Base-by-base conservation (phyloP, 2,797 vertebrate species). In the Hoplostethus mediterraneus region DNA sequence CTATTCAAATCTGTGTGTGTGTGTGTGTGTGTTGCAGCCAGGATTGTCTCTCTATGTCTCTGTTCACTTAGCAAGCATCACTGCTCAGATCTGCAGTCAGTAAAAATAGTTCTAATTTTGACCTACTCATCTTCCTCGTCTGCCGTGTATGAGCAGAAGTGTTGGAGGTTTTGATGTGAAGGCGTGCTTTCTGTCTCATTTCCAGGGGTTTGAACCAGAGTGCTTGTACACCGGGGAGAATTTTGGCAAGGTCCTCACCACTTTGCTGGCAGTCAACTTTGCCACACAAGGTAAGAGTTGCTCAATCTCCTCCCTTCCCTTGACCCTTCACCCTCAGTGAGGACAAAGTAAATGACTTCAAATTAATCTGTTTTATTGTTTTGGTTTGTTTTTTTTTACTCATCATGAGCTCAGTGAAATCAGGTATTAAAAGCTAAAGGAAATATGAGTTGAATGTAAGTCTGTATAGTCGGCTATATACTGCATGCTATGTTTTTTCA, bases 211-310 rank as follows among this genome's bases (percentile, higher is more conserved):
- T 94, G 97, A 99, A 85, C 95, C 96, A 1, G 94, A 95, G 80
- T 96, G 96, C 80, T 89, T 99, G 64, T 98, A 97, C 90, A 91
- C 93, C 4, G 97, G 97, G 21, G 95, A 95, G 84, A 96, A 96
- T 80, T 98, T 99, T 90, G 90, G 92, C 87, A 96, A 96, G 90
- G 95, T 99, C 56, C 88, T 99, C 86, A 95, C 88, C 67, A 97
- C 96, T 1, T 93, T 98, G 85, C 88, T 95, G 86, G 96, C 96
- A 58, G 86, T 99, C 88, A 98, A 96, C 93, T 96, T 96, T 87
- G 96, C 96, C 58, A 97, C 96, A 6, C 97, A 98, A 96, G 97
- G 98, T 99, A 96, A 95, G 95, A 25, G 10, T n/a, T 66, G 36
- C 12, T 10, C 30, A 1, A 2, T 72, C 3, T 21, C 69, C 31